Evolutionary conservation across 2,797 vertebrate species (phyloP).

Genomic region (Sorex maritimensis): DNA sequence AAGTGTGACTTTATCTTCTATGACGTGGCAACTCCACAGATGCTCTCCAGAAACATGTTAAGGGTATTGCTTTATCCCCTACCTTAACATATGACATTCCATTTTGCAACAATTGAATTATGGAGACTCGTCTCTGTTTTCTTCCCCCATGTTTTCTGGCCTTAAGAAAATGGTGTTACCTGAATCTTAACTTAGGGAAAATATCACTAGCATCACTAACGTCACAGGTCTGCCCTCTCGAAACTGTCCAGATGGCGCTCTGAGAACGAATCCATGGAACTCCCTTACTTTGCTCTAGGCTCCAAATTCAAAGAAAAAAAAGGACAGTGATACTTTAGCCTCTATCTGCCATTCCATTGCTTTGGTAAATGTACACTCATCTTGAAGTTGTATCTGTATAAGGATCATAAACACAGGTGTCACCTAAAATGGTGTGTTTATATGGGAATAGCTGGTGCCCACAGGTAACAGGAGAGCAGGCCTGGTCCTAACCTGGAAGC

Average conservation of each 20-base stretch:
- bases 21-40: neutral
- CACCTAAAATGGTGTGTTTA: neutral
- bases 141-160: neutral
- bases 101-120: neutral
- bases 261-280: neutral
- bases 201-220: neutral
- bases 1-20: neutral
- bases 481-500: too few relatives aligned
- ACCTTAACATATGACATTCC: neutral
- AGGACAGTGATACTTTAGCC: neutral
- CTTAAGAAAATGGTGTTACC: neutral
- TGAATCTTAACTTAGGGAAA: neutral
- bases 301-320: slow-evolving; percentile 9
- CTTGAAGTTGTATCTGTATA: neutral
- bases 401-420: neutral
- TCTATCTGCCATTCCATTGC: neutral
- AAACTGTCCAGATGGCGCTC: too few relatives aligned
- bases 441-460: neutral
- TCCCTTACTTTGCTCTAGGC: neutral
- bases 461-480: too few relatives aligned
- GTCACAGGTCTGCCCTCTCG: too few relatives aligned
- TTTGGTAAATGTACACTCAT: neutral
- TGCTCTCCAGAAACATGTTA: neutral
- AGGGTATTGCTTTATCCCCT: neutral
- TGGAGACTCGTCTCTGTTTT: neutral